Evolutionary conservation across 1,140 invertebrate species (phyloP).

Genomic region (Diplogasteroides magnus): DNA sequence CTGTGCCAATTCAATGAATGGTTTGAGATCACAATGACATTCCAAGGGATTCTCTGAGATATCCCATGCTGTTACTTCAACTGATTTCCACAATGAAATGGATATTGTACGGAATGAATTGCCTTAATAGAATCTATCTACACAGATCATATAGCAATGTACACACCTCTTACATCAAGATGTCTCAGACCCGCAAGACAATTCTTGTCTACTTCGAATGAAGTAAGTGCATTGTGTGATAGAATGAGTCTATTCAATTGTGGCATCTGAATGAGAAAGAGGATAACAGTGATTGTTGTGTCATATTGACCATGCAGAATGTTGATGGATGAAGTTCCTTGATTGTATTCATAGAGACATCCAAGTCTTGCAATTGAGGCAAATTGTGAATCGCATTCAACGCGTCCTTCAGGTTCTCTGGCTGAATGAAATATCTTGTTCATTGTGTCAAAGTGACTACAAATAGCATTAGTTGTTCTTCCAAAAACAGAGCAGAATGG

Average conservation of each 20-base stretch:
- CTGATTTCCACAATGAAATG: constrained; percentile 18
- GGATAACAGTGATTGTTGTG: not conserved
- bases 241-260: constrained; percentile 20
- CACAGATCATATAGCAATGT: not conserved
- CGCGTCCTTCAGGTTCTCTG: constrained; percentile 24
- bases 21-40: constrained; percentile 33
- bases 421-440: no score
- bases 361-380: constrained; percentile 24
- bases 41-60: constrained; percentile 35
- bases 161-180: constrained; percentile 22
- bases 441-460: no score
- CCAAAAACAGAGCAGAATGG: not conserved
- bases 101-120: constrained; percentile 17
- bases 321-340: constrained; percentile 32
- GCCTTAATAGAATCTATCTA: not conserved
- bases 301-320: constrained; percentile 35
- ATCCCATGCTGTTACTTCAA: constrained; percentile 29
- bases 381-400: constrained; percentile 22
- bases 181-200: constrained; percentile 19
- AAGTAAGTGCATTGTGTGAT: constrained; percentile 25
- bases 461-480: not conserved
- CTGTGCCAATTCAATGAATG: constrained; percentile 33
- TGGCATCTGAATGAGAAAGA: constrained; percentile 12
- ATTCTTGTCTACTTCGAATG: constrained; percentile 19
- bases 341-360: constrained; percentile 23